Percentiles rank a stretch among this genome's conserved stretches.
Conservation (phyloP, 2,888 invertebrate species). For the Muscina levida region DNA sequence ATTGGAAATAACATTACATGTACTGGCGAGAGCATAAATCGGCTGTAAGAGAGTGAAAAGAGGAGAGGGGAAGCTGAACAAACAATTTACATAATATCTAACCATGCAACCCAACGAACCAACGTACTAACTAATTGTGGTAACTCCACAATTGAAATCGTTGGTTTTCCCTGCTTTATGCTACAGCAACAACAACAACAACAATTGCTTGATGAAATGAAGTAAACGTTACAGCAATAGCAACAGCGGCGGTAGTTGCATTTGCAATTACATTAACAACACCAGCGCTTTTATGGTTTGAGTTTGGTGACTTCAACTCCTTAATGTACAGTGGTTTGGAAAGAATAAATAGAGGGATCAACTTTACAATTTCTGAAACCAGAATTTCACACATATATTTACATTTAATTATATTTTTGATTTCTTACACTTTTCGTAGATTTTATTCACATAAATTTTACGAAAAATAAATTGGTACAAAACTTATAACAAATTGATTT, state of each 20-base stretch:
- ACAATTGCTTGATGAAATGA: constrained; percentile 41
- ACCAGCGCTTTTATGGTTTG: constrained; percentile 2
- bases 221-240: constrained; percentile 32
- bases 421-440: too few species aligned
- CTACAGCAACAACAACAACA: constrained; percentile 18
- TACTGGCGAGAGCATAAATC: neutral
- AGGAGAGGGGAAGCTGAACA: neutral
- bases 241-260: neutral
- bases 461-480: too few species aligned
- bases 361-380: too few species aligned
- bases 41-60: neutral
- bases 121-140: neutral
- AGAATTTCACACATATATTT: too few species aligned
- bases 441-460: too few species aligned
- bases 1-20: neutral
- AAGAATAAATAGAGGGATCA: too few species aligned
- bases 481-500: too few species aligned
- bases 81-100: constrained; percentile 13
- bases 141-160: neutral
- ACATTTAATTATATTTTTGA: too few species aligned
- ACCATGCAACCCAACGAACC: neutral
- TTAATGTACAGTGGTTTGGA: neutral
- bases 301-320: constrained; percentile 43
- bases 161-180: neutral
- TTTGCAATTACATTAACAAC: neutral